phyloP scores from a whole-genome alignment of 2,888 invertebrate genomes.

The Pterostichus madidus region DNA sequence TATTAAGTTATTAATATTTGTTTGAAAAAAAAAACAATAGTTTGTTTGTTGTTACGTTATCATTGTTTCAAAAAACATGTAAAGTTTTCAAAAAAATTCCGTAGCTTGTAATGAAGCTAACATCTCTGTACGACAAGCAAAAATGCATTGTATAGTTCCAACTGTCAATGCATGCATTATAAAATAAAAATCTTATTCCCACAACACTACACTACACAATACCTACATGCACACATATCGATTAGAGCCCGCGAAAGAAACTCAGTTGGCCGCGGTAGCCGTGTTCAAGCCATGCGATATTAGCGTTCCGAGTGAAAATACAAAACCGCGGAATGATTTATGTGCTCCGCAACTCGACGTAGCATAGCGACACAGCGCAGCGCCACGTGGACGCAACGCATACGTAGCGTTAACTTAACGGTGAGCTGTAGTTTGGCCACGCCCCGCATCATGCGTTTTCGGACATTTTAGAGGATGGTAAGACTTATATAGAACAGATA shows the following conservation, averaged over 20 bases:
- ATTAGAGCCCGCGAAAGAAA: neutral
- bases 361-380: constrained; percentile 6
- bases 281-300: constrained; percentile 27
- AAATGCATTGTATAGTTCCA: too few species aligned
- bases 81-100: too few species aligned
- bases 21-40: too few species aligned
- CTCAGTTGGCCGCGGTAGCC: constrained; percentile 1
- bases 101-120: too few species aligned
- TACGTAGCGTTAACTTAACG: constrained; percentile 18
- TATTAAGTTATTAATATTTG: too few species aligned
- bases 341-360: constrained; percentile 20
- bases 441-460: constrained; percentile 6
- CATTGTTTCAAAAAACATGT: too few species aligned
- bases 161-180: too few species aligned
- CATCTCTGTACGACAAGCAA: too few species aligned
- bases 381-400: constrained; percentile 12
- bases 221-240: neutral
- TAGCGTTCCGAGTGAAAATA: constrained; percentile 40
- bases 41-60: too few species aligned
- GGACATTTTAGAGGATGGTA: too few species aligned
- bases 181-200: too few species aligned
- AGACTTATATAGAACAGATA: neutral
- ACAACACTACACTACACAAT: neutral
- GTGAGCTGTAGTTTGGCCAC: constrained; percentile 2
- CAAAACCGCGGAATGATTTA: constrained; percentile 46